These are phyloP conservation scores for Nipponia nippon DNA, from an alignment of 2,113 vertebrate species.

Conservation along the genomic window DNA sequence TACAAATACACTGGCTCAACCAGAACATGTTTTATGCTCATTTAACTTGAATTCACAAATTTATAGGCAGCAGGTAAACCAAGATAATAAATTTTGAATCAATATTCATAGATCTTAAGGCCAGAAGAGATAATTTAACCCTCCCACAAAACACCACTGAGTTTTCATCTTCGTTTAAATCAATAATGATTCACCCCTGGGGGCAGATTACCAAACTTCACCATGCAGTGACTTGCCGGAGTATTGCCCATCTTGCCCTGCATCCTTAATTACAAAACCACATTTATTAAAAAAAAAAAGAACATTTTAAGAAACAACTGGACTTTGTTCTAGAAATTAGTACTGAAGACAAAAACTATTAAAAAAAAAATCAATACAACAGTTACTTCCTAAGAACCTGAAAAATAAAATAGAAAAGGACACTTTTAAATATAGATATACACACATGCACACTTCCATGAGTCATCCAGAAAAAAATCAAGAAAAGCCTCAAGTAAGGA, in stretches of 20 bases:
- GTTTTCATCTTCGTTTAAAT: conserved; percentile 21
- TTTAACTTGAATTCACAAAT: neutral
- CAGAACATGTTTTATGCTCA: neutral
- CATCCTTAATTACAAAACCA: neutral
- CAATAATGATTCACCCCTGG: neutral
- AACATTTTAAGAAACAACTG: neutral
- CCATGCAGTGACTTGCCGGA: neutral
- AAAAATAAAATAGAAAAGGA: neutral
- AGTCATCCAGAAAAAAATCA: neutral
- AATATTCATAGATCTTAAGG: neutral
- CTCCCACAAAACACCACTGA: neutral
- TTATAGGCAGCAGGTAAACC: neutral
- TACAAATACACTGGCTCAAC: neutral
- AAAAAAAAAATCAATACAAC: neutral
- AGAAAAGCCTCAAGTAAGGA: neutral
- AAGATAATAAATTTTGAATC: conserved; percentile 4
- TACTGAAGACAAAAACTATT: neutral
- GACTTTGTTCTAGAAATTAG: neutral
- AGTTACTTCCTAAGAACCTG: neutral
- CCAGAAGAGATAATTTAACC: neutral
- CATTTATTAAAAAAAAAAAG: neutral
- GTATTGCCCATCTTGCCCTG: neutral
- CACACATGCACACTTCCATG: neutral
- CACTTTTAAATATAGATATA: neutral
- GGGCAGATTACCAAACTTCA: neutral